A percentile compares a stretch with the other conserved stretches of the same genome.
phyloP scores from a whole-genome alignment of 2,888 invertebrate genomes.

The Brassicogethes aeneus region DNA sequence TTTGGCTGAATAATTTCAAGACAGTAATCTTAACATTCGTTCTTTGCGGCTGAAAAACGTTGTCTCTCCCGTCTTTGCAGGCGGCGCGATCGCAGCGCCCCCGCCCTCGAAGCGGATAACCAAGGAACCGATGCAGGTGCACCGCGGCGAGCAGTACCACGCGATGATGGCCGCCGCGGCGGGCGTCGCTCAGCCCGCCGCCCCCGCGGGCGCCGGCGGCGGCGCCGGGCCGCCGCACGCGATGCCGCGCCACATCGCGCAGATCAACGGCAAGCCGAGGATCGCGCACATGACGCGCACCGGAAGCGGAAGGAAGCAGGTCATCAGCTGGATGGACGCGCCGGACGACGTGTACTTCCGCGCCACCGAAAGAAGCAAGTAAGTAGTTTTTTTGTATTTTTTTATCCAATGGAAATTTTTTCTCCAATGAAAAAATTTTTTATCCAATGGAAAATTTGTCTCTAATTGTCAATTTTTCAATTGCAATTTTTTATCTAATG shows the following conservation, averaged over 20 bases:
- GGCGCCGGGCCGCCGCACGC: constrained; percentile 53
- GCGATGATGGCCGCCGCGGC: constrained; percentile 59
- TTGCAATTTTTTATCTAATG: background rate
- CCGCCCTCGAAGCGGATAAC: constrained; percentile 74
- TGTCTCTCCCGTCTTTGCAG: too few species aligned
- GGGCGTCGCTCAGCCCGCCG: constrained; percentile 57
- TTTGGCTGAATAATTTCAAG: too few species aligned
- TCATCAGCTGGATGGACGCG: constrained; percentile 97
- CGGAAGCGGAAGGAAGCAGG: constrained; percentile 73
- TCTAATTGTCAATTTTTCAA: background rate
- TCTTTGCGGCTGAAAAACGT: too few species aligned
- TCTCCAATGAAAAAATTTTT: background rate
- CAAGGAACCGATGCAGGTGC: constrained; percentile 63
- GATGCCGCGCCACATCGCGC: constrained; percentile 59
- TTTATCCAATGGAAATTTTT: background rate
- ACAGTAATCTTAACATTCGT: too few species aligned
- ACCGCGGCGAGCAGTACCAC: constrained; percentile 60
- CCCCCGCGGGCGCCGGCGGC: constrained; percentile 57
- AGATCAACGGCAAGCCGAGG: constrained; percentile 77
- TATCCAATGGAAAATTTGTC: background rate
- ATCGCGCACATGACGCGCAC: constrained; percentile 71
- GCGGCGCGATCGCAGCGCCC: constrained; percentile 39
- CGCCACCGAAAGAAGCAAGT: constrained; percentile 87
- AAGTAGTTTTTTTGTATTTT: constrained; percentile 36
- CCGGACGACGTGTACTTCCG: constrained; percentile 95